A percentile compares a stretch with the other conserved stretches of the same genome.
These are phyloP conservation scores for Tenthredo distinguenda DNA, from an alignment of 2,888 invertebrate genomes.

Conservation along the genomic window DNA sequence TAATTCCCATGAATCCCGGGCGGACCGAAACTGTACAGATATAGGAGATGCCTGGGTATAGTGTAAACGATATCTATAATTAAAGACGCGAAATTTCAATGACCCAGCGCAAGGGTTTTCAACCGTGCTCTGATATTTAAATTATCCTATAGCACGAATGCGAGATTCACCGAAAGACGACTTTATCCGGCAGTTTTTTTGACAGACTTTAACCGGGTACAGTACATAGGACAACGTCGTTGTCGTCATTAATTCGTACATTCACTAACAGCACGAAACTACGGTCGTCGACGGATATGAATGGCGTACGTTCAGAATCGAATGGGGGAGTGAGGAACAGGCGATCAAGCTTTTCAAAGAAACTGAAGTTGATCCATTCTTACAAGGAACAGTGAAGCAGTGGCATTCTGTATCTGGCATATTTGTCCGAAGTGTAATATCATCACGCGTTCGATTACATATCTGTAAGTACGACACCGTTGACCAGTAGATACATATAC, in stretches of 20 bases:
- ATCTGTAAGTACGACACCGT: constrained; percentile 59
- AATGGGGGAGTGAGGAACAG: background rate
- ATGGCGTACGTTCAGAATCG: constrained; percentile 21
- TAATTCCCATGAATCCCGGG: background rate
- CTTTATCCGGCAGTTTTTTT: background rate
- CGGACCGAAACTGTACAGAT: background rate
- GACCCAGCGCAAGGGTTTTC: background rate
- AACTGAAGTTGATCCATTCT: constrained; percentile 44
- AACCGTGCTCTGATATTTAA: background rate
- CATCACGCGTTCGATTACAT: constrained; percentile 61
- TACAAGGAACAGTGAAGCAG: background rate
- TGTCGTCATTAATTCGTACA: background rate
- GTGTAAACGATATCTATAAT: background rate
- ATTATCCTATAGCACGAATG: background rate
- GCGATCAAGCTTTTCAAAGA: background rate
- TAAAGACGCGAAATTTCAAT: background rate
- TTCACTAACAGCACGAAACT: constrained; percentile 55
- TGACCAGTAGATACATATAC: constrained; percentile 1
- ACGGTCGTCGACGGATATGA: background rate
- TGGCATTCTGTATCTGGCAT: constrained; percentile 47
- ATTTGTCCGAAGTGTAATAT: constrained; percentile 52
- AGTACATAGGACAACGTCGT: background rate
- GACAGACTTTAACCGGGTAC: background rate
- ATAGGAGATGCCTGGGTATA: background rate
- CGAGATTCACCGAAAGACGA: background rate